A percentile compares a stretch with the other conserved stretches of the same genome.
phyloP scores from a whole-genome alignment of 2,113 vertebrate genomes.

The Paracanthobrama guichenoti region DNA sequence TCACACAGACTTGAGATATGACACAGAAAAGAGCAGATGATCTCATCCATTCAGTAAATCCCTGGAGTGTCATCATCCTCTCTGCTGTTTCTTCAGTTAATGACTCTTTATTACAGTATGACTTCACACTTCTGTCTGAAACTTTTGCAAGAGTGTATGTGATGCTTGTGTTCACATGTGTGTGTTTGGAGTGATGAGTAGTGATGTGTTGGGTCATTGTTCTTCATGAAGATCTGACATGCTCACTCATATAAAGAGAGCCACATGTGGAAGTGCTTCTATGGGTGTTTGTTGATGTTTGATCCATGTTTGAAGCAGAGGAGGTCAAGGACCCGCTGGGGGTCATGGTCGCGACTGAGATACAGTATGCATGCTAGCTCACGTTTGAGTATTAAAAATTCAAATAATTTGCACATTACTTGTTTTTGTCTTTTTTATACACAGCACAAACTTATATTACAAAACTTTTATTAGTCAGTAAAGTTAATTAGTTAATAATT shows the following conservation, averaged over 20 bases:
- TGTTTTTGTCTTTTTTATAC: background rate
- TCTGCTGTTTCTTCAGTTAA: background rate
- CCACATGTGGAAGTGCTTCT: constrained; percentile 36
- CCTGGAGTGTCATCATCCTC: background rate
- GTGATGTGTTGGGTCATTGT: constrained; percentile 39
- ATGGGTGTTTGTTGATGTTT: constrained; percentile 33
- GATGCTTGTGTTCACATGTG: background rate
- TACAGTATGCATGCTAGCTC: background rate
- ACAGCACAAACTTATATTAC: background rate
- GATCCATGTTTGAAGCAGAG: constrained; percentile 5
- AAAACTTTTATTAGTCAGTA: background rate
- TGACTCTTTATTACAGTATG: background rate
- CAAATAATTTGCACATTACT: background rate
- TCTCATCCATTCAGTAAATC: constrained; percentile 17
- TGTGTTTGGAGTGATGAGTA: constrained; percentile 8
- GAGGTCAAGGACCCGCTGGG: background rate
- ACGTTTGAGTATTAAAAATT: background rate
- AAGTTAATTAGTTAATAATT: background rate
- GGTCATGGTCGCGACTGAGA: constrained; percentile 14
- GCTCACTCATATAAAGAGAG: background rate
- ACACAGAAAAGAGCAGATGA: constrained; percentile 15
- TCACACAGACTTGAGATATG: constrained; percentile 3
- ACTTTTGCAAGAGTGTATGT: background rate
- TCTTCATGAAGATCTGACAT: background rate
- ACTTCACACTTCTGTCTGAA: background rate